phyloP scores from a whole-genome alignment of 37 sponge, comb jelly and placozoan species.

The Geodia barretti region DNA sequence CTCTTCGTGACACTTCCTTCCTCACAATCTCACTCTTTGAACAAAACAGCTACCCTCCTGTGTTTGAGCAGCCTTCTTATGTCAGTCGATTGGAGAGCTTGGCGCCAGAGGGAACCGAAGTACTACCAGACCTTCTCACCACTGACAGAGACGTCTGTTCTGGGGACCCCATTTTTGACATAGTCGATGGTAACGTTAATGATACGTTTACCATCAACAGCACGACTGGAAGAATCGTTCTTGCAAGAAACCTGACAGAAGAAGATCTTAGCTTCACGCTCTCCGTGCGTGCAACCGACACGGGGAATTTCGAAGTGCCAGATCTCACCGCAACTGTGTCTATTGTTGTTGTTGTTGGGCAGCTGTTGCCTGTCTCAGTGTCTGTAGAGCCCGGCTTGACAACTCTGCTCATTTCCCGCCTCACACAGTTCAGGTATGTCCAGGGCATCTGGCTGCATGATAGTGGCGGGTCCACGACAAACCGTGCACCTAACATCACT shows the following conservation, averaged over 20 bases:
- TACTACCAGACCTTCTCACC: constrained; percentile 40
- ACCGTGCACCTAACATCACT: not conserved
- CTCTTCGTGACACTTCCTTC: constrained; percentile 12
- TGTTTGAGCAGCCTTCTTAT: constrained; percentile 72
- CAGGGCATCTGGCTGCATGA: constrained; percentile 66
- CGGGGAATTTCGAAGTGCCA: constrained; percentile 27
- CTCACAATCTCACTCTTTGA: constrained; percentile 52
- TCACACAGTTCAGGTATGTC: constrained; percentile 35
- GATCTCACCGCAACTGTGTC: constrained; percentile 19
- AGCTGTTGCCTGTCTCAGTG: constrained; percentile 62
- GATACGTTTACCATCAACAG: constrained; percentile 56
- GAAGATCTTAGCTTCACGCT: constrained; percentile 60
- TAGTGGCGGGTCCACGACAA: constrained; percentile 11
- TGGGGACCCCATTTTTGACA: constrained; percentile 43
- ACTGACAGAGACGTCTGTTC: constrained; percentile 70
- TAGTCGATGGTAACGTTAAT: constrained; percentile 42
- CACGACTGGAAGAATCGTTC: constrained; percentile 51
- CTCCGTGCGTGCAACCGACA: constrained; percentile 58
- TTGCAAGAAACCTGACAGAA: constrained; percentile 31
- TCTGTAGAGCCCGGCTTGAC: constrained; percentile 39
- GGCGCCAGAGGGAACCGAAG: constrained; percentile 35
- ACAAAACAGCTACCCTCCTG: constrained; percentile 62
- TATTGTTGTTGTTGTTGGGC: constrained; percentile 55
- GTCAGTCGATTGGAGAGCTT: constrained; percentile 41
- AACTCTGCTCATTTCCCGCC: constrained; percentile 53